phyloP scores from a whole-genome alignment of 2,888 invertebrate genomes.

The Polylopha cassiicola region DNA sequence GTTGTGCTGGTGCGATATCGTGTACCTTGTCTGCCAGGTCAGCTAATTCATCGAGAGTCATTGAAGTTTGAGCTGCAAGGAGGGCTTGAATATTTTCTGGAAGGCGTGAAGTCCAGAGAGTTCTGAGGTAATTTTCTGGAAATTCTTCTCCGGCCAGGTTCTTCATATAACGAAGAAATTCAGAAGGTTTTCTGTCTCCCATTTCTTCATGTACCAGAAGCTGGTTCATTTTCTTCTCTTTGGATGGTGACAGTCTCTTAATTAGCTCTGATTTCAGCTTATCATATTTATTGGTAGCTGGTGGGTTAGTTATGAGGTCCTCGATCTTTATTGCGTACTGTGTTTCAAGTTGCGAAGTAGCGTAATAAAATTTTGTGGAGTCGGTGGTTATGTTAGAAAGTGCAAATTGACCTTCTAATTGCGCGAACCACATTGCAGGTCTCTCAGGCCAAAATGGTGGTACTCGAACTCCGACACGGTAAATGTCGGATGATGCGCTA shows the following conservation, averaged over 20 bases:
- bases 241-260: no score
- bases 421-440: slow-evolving; percentile 7
- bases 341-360: not conserved
- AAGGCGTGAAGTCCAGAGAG: slow-evolving; percentile 11
- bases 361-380: slow-evolving; percentile 1
- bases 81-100: slow-evolving; percentile 1
- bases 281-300: no score
- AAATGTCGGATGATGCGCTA: no score
- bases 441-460: slow-evolving; percentile 16
- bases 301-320: not conserved
- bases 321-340: not conserved
- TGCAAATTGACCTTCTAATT: slow-evolving; percentile 2
- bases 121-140: slow-evolving; percentile 22
- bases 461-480: not conserved
- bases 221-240: slow-evolving; percentile 23
- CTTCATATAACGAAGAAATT: slow-evolving; percentile 21
- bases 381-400: slow-evolving; percentile 1
- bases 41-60: not conserved
- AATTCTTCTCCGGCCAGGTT: slow-evolving; percentile 22
- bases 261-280: no score
- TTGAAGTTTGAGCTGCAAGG: not conserved
- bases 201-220: slow-evolving; percentile 22
- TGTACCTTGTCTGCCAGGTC: slow-evolving; percentile 1
- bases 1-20: not conserved
- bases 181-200: slow-evolving; percentile 26